Percentiles rank a stretch among this genome's conserved stretches.
These are phyloP conservation scores for Cheilosia soror DNA, from an alignment of 2,888 invertebrate species.

Conservation along the genomic window DNA sequence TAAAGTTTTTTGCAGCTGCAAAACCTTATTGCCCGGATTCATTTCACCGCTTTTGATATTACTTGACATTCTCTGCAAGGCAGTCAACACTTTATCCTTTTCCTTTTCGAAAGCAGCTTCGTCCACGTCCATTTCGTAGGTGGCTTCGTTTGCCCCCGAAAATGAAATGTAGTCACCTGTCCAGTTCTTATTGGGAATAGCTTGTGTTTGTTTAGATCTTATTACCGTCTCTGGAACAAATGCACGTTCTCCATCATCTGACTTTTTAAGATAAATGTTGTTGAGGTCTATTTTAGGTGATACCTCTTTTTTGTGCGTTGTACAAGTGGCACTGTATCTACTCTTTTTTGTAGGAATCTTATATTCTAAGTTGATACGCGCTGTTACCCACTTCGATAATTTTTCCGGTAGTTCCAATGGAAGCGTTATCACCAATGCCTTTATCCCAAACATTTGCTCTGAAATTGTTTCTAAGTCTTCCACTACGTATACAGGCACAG, in stretches of 20 bases:
- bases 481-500: conserved; percentile 18
- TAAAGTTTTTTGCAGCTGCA: neutral
- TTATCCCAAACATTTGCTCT: conserved; percentile 23
- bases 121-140: neutral
- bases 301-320: neutral
- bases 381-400: conserved; percentile 28
- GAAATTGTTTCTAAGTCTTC: conserved; percentile 9
- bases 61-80: conserved; percentile 7
- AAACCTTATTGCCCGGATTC: neutral
- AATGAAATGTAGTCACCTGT: conserved; percentile 51
- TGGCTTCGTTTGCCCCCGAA: neutral
- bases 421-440: conserved; percentile 17
- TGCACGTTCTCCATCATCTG: neutral
- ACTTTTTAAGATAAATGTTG: conserved; percentile 5
- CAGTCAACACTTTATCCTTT: conserved; percentile 16
- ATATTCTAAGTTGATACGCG: neutral
- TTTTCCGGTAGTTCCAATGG: conserved; percentile 1
- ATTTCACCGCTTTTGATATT: neutral
- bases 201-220: neutral
- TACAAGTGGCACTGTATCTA: neutral
- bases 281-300: neutral
- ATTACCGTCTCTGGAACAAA: conserved; percentile 37
- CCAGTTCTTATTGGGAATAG: conserved; percentile 12
- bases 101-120: conserved; percentile 19
- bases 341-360: neutral